Conservation (phyloP, 2,888 invertebrate species). For the Cylindroiulus punctatus region DNA sequence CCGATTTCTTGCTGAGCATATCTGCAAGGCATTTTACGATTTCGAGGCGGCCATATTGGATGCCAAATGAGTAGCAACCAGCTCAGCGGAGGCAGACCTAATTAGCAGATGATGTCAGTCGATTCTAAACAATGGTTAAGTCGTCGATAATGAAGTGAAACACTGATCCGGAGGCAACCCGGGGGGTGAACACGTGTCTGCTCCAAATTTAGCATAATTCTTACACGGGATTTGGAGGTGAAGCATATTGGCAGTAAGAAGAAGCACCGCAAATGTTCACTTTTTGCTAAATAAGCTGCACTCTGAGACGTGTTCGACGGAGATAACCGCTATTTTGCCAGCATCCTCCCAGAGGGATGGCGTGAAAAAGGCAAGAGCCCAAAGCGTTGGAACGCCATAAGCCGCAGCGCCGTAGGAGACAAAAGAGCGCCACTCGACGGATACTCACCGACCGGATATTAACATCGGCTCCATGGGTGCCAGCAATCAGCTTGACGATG, state of each 20-base stretch:
- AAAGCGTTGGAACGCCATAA: not conserved
- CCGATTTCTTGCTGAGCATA: no score
- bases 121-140: not conserved
- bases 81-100: not conserved
- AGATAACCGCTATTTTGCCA: conserved; percentile 1
- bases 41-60: no score
- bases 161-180: not conserved
- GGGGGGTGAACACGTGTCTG: not conserved
- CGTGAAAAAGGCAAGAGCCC: not conserved
- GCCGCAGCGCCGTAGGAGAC: conserved; percentile 37
- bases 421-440: conserved; percentile 39
- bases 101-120: not conserved
- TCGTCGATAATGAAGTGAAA: conserved; percentile 21
- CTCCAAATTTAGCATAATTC: not conserved
- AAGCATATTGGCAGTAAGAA: not conserved
- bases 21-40: no score
- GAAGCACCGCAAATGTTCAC: not conserved
- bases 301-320: not conserved
- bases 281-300: not conserved
- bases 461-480: conserved; percentile 83
- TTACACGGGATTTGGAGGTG: not conserved
- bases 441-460: conserved; percentile 84
- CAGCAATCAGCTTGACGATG: conserved; percentile 89
- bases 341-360: not conserved
- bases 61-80: not conserved